Evolutionary conservation across 2,888 invertebrate genomes (phyloP).

Genomic region (Conus canariensis): DNA sequence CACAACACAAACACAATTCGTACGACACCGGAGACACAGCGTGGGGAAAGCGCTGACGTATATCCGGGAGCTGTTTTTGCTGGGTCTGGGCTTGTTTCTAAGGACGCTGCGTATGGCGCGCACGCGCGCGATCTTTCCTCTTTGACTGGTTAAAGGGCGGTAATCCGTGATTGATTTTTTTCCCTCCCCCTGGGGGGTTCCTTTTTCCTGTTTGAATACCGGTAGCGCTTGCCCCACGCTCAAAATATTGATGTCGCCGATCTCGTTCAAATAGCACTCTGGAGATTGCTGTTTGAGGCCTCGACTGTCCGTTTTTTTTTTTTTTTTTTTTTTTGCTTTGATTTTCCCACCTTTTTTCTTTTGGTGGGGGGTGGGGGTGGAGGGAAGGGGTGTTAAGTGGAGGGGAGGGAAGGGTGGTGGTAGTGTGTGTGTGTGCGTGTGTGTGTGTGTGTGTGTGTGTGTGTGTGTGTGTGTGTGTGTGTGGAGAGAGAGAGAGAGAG

Average conservation of each 20-base stretch:
- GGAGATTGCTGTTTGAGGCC: too few species aligned
- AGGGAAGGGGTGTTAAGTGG: background rate
- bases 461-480: background rate
- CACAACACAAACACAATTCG: background rate
- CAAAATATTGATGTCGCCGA: too few species aligned
- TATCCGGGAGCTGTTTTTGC: background rate
- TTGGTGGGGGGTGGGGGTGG: background rate
- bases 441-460: background rate
- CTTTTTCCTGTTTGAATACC: too few species aligned
- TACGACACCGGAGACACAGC: background rate
- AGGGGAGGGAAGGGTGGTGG: background rate
- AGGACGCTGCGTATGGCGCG: background rate
- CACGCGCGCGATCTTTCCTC: too few species aligned
- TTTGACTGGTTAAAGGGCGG: too few species aligned
- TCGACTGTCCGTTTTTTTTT: too few species aligned
- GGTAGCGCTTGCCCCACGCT: too few species aligned
- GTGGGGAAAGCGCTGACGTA: background rate
- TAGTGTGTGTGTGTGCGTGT: background rate
- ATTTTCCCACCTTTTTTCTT: too few species aligned
- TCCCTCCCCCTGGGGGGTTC: too few species aligned
- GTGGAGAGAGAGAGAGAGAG: background rate
- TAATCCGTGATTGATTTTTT: too few species aligned
- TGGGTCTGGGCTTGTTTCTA: slow-evolving; percentile 26
- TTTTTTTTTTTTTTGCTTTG: too few species aligned
- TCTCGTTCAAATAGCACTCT: too few species aligned